Evolutionary conservation across 2,797 vertebrate genomes (phyloP).

Genomic region (Alca torda): DNA sequence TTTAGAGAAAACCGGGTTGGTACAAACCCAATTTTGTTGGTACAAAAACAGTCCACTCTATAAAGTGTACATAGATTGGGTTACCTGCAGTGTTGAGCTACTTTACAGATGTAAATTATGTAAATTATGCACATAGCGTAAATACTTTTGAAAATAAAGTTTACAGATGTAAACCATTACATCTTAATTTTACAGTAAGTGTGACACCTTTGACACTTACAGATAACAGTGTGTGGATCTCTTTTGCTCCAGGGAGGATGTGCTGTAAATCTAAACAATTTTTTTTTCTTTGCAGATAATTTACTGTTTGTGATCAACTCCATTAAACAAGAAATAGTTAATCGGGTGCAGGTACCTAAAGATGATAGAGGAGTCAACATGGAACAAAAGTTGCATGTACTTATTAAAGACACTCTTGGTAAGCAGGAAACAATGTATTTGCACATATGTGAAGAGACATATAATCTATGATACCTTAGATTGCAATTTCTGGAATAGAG

Average conservation of each 20-base stretch:
- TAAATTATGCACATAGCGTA: not conserved
- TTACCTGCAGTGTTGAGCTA: not conserved
- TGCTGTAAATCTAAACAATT: not conserved
- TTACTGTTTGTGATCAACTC: slow-evolving; percentile 97
- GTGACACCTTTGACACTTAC: not conserved
- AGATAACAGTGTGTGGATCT: not conserved
- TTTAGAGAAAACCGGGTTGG: not conserved
- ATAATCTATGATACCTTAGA: accelerated
- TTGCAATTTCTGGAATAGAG: not conserved
- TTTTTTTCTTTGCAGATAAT: slow-evolving; percentile 83
- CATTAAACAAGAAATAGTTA: slow-evolving; percentile 98
- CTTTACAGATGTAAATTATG: not conserved
- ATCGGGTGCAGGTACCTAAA: slow-evolving; percentile 87
- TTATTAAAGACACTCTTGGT: slow-evolving; percentile 96
- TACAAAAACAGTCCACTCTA: not conserved
- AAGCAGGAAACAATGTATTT: slow-evolving; percentile 56
- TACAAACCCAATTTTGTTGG: not conserved
- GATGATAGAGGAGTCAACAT: slow-evolving; percentile 89
- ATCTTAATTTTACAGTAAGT: not conserved
- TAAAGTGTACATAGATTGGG: not conserved
- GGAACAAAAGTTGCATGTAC: slow-evolving; percentile 91
- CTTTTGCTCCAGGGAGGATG: not conserved
- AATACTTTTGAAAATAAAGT: not conserved
- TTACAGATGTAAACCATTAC: not conserved
- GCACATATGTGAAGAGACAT: not conserved